Evolutionary conservation across 53 echinoderm and acorn worm genomes (phyloP).

Genomic region (Echinometra lucunter): DNA sequence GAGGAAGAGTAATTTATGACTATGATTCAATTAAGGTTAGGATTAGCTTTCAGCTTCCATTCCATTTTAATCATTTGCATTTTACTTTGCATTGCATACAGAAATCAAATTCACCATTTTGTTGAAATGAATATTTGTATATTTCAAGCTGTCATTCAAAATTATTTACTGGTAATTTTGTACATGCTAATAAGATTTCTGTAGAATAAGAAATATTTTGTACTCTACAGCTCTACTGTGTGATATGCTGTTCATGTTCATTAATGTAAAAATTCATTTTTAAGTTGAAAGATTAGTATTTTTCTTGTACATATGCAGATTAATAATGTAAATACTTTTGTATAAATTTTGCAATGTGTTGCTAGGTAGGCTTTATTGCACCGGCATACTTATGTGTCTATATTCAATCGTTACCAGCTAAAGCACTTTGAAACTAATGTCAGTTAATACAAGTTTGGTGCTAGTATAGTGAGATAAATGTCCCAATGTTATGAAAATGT

Average conservation of each 20-base stretch:
- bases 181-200: not conserved
- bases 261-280: conserved; percentile 1
- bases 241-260: not conserved
- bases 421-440: no score
- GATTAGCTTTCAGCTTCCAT: no score
- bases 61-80: not conserved
- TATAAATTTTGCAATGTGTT: not conserved
- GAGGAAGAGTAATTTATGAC: no score
- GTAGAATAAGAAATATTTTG: not conserved
- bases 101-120: not conserved
- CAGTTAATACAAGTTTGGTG: no score
- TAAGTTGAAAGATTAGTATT: not conserved
- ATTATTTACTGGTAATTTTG: not conserved
- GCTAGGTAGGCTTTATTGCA: not conserved
- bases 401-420: no score
- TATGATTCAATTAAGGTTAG: no score
- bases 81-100: not conserved
- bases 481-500: no score
- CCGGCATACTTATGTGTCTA: not conserved
- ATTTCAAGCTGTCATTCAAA: not conserved
- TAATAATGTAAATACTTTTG: conserved; percentile 51
- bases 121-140: not conserved
- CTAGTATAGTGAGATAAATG: no score
- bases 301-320: conserved; percentile 45
- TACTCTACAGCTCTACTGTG: not conserved